Evolutionary conservation across 2,113 vertebrate species (phyloP), one percentile per base, ranked within the genome.

Genomic region (Microcebus murinus): DNA sequence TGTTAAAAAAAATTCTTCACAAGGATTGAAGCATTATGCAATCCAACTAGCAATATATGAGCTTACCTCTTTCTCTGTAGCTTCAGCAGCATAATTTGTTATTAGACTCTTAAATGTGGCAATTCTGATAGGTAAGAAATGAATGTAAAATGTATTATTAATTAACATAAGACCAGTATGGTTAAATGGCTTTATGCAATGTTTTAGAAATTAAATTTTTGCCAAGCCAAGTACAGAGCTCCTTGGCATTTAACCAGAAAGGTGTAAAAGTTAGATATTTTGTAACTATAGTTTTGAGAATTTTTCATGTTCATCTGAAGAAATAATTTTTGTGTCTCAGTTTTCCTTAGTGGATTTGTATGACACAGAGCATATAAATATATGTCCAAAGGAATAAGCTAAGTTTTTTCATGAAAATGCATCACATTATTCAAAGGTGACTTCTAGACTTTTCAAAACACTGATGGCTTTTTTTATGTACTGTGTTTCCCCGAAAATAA

Each of bases 371-470:
- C 15, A 36, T 63, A 45, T 67, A 71, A 5, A 10, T 70, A 61
- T 4, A 55, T 61, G 12, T 96, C 15, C 39, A 61, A 82, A 88
- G 48, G 55, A 88, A 36, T 1, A 91, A 87, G 4, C 2, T 34
- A 15, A 67, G 93, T 90, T 95, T 96, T 87, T 65, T 68, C 21
- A 31, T 36, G 10, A 55, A 74, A 87, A 93, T 88, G 34, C 27
- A 89, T 91, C 27, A 48, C 63, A 59, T 96, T 97, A 82, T 90
- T 91, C 80, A 89, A 91, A 97, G 55, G 36, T 59, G 29, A 96
- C 70, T 74, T 34, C 11, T 18, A 25, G 5, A 18, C 42, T 87
- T 29, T 39, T 96, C 65, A 88, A 55, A 91, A 80, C 74, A 84
- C 29, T 13, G 20, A 29, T 57, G 45, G 14, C 10, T 88, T 71